These are phyloP conservation scores for Eutolmus rufibarbis DNA, from an alignment of 2,888 invertebrate genomes.

Conservation along the genomic window DNA sequence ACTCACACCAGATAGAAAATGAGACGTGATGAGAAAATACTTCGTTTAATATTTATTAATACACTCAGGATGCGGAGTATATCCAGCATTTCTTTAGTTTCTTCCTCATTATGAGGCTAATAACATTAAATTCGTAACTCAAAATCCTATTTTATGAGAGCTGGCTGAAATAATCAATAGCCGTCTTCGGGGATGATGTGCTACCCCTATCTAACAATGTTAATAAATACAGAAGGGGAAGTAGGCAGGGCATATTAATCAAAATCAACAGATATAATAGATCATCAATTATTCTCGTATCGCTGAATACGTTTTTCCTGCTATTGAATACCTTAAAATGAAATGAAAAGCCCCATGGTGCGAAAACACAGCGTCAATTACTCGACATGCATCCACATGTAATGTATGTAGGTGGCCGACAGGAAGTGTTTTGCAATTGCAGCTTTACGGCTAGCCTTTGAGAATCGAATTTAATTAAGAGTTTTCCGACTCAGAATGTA, in stretches of 20 bases:
- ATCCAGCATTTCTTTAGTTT: no score
- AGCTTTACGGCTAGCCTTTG: not conserved
- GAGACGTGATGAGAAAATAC: not conserved
- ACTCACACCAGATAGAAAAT: not conserved
- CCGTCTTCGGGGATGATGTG: not conserved
- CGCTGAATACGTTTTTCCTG: not conserved
- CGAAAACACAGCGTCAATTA: not conserved
- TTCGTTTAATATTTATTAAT: not conserved
- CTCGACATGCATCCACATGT: not conserved
- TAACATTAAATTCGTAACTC: not conserved
- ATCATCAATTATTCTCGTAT: not conserved
- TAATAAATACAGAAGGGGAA: not conserved
- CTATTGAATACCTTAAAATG: not conserved
- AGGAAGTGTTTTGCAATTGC: not conserved
- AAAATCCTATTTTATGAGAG: not conserved
- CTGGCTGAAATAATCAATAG: not conserved
- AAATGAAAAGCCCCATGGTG: not conserved
- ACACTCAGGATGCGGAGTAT: not conserved
- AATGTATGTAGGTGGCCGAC: not conserved
- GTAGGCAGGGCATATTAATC: not conserved
- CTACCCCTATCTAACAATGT: not conserved
- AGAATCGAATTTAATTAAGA: not conserved
- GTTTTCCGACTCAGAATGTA: not conserved
- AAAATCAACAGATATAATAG: not conserved
- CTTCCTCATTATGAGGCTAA: not conserved